phyloP scores from a whole-genome alignment of 1,140 invertebrate genomes.

The Dendrolimus punctatus region DNA sequence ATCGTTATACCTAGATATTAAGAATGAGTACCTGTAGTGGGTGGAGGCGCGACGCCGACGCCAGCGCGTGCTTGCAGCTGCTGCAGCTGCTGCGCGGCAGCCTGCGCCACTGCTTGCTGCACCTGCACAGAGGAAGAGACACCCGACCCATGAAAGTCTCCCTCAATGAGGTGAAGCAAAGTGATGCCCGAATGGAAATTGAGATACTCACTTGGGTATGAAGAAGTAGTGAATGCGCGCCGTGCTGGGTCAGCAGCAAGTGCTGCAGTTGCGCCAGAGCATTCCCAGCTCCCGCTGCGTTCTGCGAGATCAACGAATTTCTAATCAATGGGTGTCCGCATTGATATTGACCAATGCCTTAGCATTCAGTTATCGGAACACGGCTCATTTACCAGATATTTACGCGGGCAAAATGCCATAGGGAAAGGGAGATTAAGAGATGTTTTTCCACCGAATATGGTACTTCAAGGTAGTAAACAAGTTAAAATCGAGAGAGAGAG shows the following conservation, averaged over 20 bases:
- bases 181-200: neutral
- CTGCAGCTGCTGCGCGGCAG: slow-evolving; percentile 86
- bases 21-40: slow-evolving; percentile 44
- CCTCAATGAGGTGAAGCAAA: no score
- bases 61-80: slow-evolving; percentile 81
- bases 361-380: no score
- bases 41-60: slow-evolving; percentile 54
- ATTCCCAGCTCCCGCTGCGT: slow-evolving; percentile 43
- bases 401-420: no score
- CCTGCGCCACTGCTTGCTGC: slow-evolving; percentile 84
- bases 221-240: slow-evolving; percentile 56
- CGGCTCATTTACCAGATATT: no score
- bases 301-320: slow-evolving; percentile 23
- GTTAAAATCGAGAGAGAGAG: no score
- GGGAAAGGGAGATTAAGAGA: no score
- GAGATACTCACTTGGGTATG: slow-evolving; percentile 43
- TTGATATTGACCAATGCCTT: no score
- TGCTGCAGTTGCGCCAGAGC: slow-evolving; percentile 62
- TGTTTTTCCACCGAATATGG: no score
- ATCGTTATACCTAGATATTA: slow-evolving; percentile 22
- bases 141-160: neutral
- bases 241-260: slow-evolving; percentile 54
- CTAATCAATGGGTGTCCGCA: no score
- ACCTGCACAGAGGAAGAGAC: slow-evolving; percentile 30
- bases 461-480: no score